A percentile compares a stretch with the other conserved stretches of the same genome.
Conservation (phyloP, 2,113 vertebrate genomes). For the Heterocephalus glaber region DNA sequence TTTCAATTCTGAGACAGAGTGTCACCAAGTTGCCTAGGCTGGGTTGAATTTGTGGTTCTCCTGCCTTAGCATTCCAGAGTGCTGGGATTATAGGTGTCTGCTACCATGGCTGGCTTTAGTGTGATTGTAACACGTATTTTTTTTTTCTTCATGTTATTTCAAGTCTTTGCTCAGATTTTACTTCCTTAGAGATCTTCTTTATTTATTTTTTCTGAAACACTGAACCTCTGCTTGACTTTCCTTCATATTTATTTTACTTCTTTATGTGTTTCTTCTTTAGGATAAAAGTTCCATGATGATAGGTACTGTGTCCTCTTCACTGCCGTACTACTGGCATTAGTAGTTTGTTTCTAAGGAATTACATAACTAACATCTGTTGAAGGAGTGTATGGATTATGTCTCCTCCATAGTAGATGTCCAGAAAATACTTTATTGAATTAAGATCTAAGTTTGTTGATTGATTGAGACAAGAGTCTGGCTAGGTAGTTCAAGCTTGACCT, state of each 20-base stretch:
- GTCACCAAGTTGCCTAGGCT: background rate
- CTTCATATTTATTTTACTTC: conserved; percentile 16
- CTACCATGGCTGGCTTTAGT: background rate
- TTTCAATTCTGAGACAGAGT: background rate
- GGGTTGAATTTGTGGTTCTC: background rate
- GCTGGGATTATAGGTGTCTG: background rate
- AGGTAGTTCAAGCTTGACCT: background rate
- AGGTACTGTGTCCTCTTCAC: background rate
- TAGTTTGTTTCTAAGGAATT: conserved; percentile 12
- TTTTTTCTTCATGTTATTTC: conserved; percentile 4
- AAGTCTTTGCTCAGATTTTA: conserved; percentile 2
- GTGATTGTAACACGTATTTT: background rate
- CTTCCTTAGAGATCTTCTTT: conserved; percentile 26
- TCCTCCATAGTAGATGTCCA: background rate
- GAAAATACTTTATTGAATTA: conserved; percentile 45
- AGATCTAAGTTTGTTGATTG: background rate
- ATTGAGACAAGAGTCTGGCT: background rate
- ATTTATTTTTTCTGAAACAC: background rate
- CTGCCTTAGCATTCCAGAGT: background rate
- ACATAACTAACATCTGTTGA: background rate
- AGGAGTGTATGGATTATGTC: background rate
- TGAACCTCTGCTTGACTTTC: conserved; percentile 7
- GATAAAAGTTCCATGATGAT: background rate
- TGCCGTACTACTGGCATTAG: background rate
- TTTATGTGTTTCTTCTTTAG: background rate